These are phyloP conservation scores for Parasteatoda lunata DNA, from an alignment of 2,888 invertebrate genomes.

Conservation along the genomic window DNA sequence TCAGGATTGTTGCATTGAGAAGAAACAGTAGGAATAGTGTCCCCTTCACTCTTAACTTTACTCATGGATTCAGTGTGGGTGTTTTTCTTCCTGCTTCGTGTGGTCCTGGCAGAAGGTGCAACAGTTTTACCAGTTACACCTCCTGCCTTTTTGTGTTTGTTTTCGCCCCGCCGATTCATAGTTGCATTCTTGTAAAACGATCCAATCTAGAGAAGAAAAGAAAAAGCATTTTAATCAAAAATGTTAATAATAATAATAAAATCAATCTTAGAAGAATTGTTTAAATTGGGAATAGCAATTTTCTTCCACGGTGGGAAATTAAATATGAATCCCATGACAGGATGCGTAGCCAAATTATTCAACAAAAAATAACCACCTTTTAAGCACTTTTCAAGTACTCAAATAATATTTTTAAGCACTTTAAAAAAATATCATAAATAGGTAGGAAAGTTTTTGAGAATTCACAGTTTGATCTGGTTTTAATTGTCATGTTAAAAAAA, in stretches of 20 bases:
- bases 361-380: too few species aligned
- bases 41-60: slow-evolving; percentile 34
- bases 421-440: too few species aligned
- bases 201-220: slow-evolving; percentile 24
- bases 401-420: too few species aligned
- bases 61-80: slow-evolving; percentile 9
- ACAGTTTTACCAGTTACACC: slow-evolving; percentile 50
- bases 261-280: not conserved
- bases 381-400: too few species aligned
- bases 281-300: not conserved
- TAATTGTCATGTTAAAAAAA: too few species aligned
- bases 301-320: too few species aligned
- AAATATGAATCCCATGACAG: too few species aligned
- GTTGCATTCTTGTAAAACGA: slow-evolving; percentile 21
- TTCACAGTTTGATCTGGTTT: too few species aligned
- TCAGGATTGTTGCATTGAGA: slow-evolving; percentile 16
- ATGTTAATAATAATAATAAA: not conserved
- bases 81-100: slow-evolving; percentile 52
- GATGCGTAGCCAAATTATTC: too few species aligned
- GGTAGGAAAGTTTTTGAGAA: too few species aligned
- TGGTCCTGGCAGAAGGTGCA: slow-evolving; percentile 65
- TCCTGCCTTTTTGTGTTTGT: slow-evolving; percentile 60
- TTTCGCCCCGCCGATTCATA: slow-evolving; percentile 62
- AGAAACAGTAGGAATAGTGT: not conserved
- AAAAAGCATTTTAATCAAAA: not conserved